A percentile compares a stretch with the other conserved stretches of the same genome.
Conservation (phyloP, 2,888 invertebrate genomes). For the Amiota communis region DNA sequence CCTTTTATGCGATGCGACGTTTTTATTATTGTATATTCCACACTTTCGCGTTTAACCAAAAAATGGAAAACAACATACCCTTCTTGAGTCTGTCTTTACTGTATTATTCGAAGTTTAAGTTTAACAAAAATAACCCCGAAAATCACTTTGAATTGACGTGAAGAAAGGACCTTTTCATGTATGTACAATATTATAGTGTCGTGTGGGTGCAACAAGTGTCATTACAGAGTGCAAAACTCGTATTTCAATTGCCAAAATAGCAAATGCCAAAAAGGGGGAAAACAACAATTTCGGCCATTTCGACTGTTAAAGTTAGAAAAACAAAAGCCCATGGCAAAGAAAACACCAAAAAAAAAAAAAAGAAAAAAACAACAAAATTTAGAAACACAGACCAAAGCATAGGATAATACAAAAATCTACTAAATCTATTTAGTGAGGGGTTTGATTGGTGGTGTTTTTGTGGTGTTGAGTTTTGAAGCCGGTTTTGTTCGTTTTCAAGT, state of each 20-base stretch:
- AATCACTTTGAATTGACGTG: constrained; percentile 13
- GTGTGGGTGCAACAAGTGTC: constrained; percentile 35
- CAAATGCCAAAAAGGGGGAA: constrained; percentile 39
- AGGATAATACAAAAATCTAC: constrained; percentile 48
- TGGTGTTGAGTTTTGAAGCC: too few relatives aligned
- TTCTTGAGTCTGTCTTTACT: not conserved
- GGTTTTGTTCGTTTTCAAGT: too few relatives aligned
- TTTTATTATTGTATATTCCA: constrained; percentile 18
- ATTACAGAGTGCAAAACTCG: constrained; percentile 42
- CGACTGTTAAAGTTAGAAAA: constrained; percentile 8
- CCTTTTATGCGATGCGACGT: constrained; percentile 29
- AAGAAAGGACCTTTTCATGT: constrained; percentile 14
- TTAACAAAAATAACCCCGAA: constrained; percentile 18
- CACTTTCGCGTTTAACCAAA: constrained; percentile 1
- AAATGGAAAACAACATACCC: not conserved
- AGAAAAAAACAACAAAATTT: constrained; percentile 3
- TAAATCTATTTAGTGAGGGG: constrained; percentile 23
- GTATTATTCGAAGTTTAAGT: constrained; percentile 1
- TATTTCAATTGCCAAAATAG: constrained; percentile 50
- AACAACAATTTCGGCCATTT: constrained; percentile 25
- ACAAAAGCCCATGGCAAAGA: not conserved
- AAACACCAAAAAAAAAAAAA: not conserved
- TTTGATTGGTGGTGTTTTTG: too few relatives aligned
- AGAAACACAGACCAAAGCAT: constrained; percentile 36
- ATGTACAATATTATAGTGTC: not conserved